phyloP scores from a whole-genome alignment of 2,113 vertebrate species.

The Tenrec ecaudatus region DNA sequence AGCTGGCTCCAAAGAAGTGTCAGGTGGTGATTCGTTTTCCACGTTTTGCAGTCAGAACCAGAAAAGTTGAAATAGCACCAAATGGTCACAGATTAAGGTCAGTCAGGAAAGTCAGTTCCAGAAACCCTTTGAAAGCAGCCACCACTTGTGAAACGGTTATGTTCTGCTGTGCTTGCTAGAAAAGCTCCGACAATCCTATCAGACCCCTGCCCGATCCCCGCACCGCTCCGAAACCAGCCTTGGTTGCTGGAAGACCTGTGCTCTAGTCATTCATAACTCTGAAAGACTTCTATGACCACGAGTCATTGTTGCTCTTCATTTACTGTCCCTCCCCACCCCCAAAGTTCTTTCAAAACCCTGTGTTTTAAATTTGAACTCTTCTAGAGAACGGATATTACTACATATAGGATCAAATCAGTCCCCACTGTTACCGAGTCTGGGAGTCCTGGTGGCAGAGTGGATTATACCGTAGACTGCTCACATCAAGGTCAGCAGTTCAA shows the following conservation, averaged over 20 bases:
- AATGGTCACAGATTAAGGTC: conserved; percentile 68
- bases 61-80: conserved; percentile 72
- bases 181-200: conserved; percentile 50
- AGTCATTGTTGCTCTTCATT: conserved; percentile 30
- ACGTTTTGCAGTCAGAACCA: conserved; percentile 73
- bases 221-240: neutral
- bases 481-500: too few relatives aligned
- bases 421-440: too few relatives aligned
- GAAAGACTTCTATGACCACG: conserved; percentile 21
- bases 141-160: conserved; percentile 42
- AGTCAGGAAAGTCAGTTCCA: conserved; percentile 59
- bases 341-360: conserved; percentile 2
- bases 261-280: neutral
- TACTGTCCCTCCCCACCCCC: neutral
- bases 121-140: conserved; percentile 69
- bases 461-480: too few relatives aligned
- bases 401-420: too few relatives aligned
- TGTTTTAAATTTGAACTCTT: conserved; percentile 30
- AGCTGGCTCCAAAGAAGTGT: conserved; percentile 66
- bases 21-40: conserved; percentile 71
- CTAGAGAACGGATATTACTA: neutral
- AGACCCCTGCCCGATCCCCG: conserved; percentile 3
- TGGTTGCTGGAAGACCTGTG: neutral
- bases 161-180: conserved; percentile 53
- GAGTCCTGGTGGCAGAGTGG: too few relatives aligned